Percentiles rank a stretch among this genome's conserved stretches.
These are phyloP conservation scores for Tinea trinotella DNA, from an alignment of 2,888 invertebrate genomes.

Conservation along the genomic window DNA sequence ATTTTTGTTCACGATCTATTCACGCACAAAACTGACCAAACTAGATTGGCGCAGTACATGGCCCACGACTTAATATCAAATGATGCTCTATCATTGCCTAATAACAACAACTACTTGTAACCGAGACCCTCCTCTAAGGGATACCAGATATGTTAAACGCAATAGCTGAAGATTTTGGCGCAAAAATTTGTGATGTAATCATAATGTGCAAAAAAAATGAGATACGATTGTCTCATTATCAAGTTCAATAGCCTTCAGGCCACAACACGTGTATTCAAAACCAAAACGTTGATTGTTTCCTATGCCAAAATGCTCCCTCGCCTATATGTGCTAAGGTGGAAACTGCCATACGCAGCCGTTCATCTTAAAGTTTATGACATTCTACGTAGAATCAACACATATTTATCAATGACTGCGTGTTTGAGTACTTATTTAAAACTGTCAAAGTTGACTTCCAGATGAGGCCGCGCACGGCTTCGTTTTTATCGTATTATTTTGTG, in stretches of 20 bases:
- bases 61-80: constrained; percentile 3
- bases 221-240: constrained; percentile 64
- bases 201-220: constrained; percentile 46
- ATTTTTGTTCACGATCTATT: constrained; percentile 36
- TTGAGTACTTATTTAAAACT: constrained; percentile 36
- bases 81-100: constrained; percentile 4
- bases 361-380: constrained; percentile 54
- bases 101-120: neutral
- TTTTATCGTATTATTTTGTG: constrained; percentile 29
- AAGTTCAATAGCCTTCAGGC: constrained; percentile 68
- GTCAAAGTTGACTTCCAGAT: constrained; percentile 42
- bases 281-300: constrained; percentile 34
- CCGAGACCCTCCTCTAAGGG: neutral
- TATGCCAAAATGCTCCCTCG: constrained; percentile 54
- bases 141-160: neutral
- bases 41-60: neutral
- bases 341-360: constrained; percentile 37
- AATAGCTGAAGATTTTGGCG: constrained; percentile 25
- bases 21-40: constrained; percentile 40
- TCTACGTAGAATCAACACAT: constrained; percentile 52
- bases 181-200: constrained; percentile 58
- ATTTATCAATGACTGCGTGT: constrained; percentile 59
- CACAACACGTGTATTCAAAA: constrained; percentile 71
- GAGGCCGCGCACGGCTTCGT: constrained; percentile 32
- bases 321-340: constrained; percentile 50